Conservation (phyloP, 2,797 vertebrate genomes). For the Cyclopterus lumpus region DNA sequence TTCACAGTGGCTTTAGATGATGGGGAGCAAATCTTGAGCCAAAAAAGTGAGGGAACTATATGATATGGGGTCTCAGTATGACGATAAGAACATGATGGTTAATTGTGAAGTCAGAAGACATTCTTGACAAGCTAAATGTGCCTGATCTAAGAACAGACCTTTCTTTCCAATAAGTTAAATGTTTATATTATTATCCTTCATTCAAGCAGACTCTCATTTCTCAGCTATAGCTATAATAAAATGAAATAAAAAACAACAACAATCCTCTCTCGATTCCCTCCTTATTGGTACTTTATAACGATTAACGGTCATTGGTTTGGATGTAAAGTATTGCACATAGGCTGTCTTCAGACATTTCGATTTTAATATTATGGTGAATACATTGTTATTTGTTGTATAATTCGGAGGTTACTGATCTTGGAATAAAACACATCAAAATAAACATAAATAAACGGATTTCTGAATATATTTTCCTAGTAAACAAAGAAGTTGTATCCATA, state of each 20-base stretch:
- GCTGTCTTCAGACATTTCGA: neutral
- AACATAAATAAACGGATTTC: neutral
- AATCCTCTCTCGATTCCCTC: neutral
- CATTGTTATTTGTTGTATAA: neutral
- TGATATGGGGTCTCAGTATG: neutral
- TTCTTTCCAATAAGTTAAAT: neutral
- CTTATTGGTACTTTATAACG: neutral
- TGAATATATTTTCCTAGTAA: neutral
- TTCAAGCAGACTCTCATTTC: neutral
- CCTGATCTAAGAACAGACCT: neutral
- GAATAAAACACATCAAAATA: neutral
- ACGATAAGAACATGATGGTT: neutral
- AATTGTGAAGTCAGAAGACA: neutral
- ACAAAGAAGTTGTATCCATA: neutral
- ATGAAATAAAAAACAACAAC: neutral
- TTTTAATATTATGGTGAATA: neutral
- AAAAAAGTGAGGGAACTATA: neutral
- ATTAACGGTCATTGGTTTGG: neutral
- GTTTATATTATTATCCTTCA: neutral
- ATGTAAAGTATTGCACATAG: neutral
- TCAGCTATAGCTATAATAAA: neutral
- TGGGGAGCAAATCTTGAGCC: no score
- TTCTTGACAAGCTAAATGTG: neutral
- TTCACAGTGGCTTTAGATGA: no score
- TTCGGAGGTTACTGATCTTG: neutral